Evolutionary conservation across 2,888 invertebrate species (phyloP).

Genomic region (Seira musarum): DNA sequence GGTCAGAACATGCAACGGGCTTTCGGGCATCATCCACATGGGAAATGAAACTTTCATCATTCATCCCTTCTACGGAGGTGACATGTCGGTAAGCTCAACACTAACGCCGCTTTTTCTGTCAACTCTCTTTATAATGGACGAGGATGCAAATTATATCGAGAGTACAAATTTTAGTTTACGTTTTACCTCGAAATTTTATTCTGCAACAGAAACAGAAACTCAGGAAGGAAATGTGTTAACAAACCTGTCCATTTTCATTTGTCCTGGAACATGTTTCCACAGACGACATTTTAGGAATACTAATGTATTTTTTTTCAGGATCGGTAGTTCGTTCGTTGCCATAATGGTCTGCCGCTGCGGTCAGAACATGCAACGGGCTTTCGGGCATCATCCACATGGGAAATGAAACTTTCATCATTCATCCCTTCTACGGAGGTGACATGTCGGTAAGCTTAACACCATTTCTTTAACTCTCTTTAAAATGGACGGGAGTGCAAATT

Average conservation of each 20-base stretch:
- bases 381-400: slow-evolving; percentile 97
- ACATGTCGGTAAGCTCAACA: slow-evolving; percentile 94
- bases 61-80: slow-evolving; percentile 97
- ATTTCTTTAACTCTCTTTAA: too few species aligned
- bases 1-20: slow-evolving; percentile 98
- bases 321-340: too few species aligned
- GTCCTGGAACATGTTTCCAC: too few species aligned
- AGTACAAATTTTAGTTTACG: too few species aligned
- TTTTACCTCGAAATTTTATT: not conserved
- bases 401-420: slow-evolving; percentile 98
- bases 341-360: slow-evolving; percentile 96
- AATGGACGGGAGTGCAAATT: too few species aligned
- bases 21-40: slow-evolving; percentile 97
- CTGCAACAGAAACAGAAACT: not conserved
- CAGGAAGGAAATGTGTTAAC: too few species aligned
- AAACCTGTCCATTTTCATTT: too few species aligned
- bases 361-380: slow-evolving; percentile 98
- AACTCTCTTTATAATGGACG: too few species aligned
- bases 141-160: too few species aligned
- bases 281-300: too few species aligned
- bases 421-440: slow-evolving; percentile 97
- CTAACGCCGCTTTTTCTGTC: too few species aligned
- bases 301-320: too few species aligned
- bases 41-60: slow-evolving; percentile 99
- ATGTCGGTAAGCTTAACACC: slow-evolving; percentile 94